phyloP scores from a whole-genome alignment of 2,888 invertebrate species.

The Blastobasis lacticolella region DNA sequence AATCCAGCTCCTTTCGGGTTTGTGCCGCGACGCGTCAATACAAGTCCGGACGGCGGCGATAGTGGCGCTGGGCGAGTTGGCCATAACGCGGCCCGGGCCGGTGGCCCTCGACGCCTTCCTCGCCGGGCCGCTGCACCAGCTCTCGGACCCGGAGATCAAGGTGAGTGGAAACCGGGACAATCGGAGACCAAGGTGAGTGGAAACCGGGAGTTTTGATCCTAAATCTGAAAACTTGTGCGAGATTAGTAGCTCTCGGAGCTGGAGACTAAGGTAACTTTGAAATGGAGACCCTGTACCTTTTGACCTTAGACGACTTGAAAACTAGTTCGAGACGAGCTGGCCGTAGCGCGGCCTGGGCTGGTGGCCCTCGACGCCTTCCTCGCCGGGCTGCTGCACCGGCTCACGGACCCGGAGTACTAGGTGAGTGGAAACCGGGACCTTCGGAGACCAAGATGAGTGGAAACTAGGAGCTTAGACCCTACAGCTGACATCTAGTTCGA shows the following conservation, averaged over 20 bases:
- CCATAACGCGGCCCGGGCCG: conserved; percentile 24
- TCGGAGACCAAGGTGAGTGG: neutral
- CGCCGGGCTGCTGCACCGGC: conserved; percentile 55
- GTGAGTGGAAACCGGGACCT: conserved; percentile 21
- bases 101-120: conserved; percentile 49
- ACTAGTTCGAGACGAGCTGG: no score
- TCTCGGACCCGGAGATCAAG: conserved; percentile 60
- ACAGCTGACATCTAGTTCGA: neutral
- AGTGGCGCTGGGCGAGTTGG: conserved; percentile 43
- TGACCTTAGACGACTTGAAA: no score
- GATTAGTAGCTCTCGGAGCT: neutral
- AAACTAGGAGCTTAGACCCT: neutral
- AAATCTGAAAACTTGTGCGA: neutral
- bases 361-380: conserved; percentile 49
- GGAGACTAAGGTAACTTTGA: no score
- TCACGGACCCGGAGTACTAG: conserved; percentile 60
- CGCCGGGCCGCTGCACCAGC: conserved; percentile 55
- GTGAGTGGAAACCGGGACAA: conserved; percentile 21
- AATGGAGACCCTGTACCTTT: no score
- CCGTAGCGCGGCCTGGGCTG: conserved; percentile 24
- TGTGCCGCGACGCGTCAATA: conserved; percentile 62
- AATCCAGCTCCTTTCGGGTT: conserved; percentile 43
- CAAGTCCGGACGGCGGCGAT: conserved; percentile 57
- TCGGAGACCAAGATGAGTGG: neutral
- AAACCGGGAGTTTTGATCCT: neutral